These are phyloP conservation scores for Drosophila nannoptera DNA, from an alignment of 1,140 invertebrate species.

Conservation along the genomic window DNA sequence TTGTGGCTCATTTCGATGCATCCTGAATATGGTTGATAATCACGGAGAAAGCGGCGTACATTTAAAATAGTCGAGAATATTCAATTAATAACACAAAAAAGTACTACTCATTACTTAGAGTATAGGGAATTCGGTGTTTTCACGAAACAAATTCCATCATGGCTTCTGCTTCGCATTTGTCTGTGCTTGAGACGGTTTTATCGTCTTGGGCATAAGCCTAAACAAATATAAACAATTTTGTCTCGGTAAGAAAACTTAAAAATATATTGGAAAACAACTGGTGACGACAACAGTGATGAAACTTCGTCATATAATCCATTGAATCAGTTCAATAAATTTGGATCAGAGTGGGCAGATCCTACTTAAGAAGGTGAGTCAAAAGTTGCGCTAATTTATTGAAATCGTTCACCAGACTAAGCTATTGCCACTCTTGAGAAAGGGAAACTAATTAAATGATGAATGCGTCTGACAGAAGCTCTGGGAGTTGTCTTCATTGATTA, in stretches of 20 bases:
- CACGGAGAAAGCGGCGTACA: too few relatives aligned
- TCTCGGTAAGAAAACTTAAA: constrained; percentile 28
- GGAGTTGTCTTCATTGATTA: constrained; percentile 36
- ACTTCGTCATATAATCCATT: constrained; percentile 26
- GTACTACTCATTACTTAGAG: constrained; percentile 17
- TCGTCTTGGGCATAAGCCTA: constrained; percentile 66
- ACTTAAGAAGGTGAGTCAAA: background rate
- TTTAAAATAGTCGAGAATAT: too few relatives aligned
- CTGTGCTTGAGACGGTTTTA: constrained; percentile 59
- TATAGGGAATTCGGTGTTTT: constrained; percentile 38
- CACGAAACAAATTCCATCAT: constrained; percentile 20
- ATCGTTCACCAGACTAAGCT: constrained; percentile 60
- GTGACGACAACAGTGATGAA: constrained; percentile 30
- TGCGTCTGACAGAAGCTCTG: constrained; percentile 50
- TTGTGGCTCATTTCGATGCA: background rate
- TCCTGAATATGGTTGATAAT: too few relatives aligned
- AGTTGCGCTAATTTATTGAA: constrained; percentile 65
- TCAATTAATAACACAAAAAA: background rate
- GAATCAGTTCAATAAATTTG: constrained; percentile 4
- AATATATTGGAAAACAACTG: background rate
- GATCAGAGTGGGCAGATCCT: background rate
- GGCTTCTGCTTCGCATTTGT: constrained; percentile 52
- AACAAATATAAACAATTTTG: constrained; percentile 69
- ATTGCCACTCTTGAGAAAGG: constrained; percentile 23
- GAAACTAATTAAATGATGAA: constrained; percentile 73